Conservation (phyloP, 2,888 invertebrate genomes). For the Monopis laevigella region DNA sequence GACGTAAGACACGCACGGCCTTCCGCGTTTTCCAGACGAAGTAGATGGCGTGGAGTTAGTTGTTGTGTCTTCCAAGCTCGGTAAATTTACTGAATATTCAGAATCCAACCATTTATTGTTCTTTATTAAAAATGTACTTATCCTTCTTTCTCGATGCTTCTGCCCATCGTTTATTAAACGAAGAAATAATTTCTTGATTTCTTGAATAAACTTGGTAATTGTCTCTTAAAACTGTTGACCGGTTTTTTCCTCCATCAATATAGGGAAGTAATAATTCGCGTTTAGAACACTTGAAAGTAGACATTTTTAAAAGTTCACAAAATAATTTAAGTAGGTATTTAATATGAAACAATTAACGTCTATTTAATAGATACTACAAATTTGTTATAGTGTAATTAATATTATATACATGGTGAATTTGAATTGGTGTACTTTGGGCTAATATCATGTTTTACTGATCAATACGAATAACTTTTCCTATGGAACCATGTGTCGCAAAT, state of each 20-base stretch:
- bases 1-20: constrained; percentile 10
- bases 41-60: constrained; percentile 11
- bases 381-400: too few relatives aligned
- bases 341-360: too few relatives aligned
- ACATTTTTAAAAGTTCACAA: constrained; percentile 6
- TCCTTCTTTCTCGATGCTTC: constrained; percentile 10
- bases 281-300: constrained; percentile 12
- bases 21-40: constrained; percentile 8
- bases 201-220: too few relatives aligned
- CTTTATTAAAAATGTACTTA: constrained; percentile 14
- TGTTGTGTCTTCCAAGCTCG: constrained; percentile 8
- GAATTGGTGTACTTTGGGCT: too few relatives aligned
- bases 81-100: constrained; percentile 13
- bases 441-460: too few relatives aligned
- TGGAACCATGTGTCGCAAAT: too few relatives aligned
- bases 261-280: constrained; percentile 9
- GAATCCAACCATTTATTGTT: constrained; percentile 16
- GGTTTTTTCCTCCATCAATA: constrained; percentile 14
- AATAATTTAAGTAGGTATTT: not conserved
- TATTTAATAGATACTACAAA: too few relatives aligned
- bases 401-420: too few relatives aligned
- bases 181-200: constrained; percentile 10
- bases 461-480: too few relatives aligned
- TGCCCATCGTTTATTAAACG: constrained; percentile 16
- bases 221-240: constrained; percentile 9